Conservation (phyloP, 2,113 vertebrate genomes). For the Panurus biarmicus region DNA sequence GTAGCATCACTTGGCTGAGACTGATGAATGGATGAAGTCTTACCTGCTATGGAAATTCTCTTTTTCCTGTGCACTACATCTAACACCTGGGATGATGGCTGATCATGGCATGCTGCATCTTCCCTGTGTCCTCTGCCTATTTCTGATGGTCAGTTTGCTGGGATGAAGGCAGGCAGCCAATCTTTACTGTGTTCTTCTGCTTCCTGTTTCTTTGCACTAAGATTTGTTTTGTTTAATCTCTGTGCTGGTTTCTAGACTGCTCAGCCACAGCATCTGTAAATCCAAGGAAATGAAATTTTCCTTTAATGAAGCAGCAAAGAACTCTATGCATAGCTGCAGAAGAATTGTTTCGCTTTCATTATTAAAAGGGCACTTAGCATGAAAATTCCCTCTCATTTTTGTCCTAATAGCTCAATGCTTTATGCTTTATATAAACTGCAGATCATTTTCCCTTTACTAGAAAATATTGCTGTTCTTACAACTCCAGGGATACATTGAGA, state of each 20-base stretch:
- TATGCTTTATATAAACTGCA: neutral
- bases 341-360: neutral
- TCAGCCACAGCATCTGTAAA: neutral
- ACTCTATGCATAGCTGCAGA: neutral
- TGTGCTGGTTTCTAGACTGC: neutral
- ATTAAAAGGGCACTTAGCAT: constrained; percentile 29
- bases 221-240: neutral
- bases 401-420: neutral
- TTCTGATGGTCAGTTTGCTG: neutral
- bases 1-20: neutral
- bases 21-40: neutral
- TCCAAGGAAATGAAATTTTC: constrained; percentile 5
- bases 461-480: neutral
- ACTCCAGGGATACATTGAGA: neutral
- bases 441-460: neutral
- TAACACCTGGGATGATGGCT: neutral
- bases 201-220: neutral
- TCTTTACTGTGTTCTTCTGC: neutral
- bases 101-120: neutral
- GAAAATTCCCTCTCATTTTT: neutral
- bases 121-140: neutral
- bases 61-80: neutral
- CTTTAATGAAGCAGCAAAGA: neutral
- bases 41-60: neutral
- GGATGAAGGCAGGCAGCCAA: neutral